These are phyloP conservation scores for Neodiprion virginianus DNA, from an alignment of 1,140 invertebrate species.

Conservation along the genomic window DNA sequence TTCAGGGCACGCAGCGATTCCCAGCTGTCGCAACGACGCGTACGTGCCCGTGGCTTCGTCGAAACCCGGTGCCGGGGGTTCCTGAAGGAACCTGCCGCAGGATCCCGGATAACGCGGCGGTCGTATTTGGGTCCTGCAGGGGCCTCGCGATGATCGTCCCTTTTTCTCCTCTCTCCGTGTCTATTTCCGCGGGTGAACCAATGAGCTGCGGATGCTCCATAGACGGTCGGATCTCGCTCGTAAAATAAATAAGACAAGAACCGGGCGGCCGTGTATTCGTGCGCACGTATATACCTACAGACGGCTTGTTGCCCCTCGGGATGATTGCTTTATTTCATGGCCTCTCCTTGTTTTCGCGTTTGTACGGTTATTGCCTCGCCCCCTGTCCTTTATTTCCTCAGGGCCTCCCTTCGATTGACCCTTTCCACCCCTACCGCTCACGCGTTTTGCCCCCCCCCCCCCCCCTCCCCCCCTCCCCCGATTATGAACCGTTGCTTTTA, in stretches of 20 bases:
- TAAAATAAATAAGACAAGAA: conserved; percentile 7
- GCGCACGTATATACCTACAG: no score
- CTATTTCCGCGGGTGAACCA: background rate
- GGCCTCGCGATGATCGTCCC: no score
- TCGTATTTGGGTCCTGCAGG: no score
- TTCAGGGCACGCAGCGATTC: background rate
- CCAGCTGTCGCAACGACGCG: background rate
- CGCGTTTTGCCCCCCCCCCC: no score
- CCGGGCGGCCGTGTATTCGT: background rate
- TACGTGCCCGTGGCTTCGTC: background rate
- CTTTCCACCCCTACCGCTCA: background rate
- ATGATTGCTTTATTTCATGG: conserved; percentile 7
- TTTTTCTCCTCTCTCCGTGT: background rate
- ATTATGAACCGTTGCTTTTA: background rate
- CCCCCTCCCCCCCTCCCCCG: no score
- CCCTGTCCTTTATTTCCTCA: background rate
- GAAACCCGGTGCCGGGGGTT: no score
- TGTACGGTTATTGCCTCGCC: background rate
- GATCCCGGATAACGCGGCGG: no score
- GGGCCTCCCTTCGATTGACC: conserved; percentile 5
- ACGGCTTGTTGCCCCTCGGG: background rate
- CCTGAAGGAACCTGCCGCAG: no score
- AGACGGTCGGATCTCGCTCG: background rate
- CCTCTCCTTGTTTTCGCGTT: conserved; percentile 4
- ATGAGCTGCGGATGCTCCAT: background rate